phyloP scores from a whole-genome alignment of 1,140 invertebrate species.

The Drosophila auraria region DNA sequence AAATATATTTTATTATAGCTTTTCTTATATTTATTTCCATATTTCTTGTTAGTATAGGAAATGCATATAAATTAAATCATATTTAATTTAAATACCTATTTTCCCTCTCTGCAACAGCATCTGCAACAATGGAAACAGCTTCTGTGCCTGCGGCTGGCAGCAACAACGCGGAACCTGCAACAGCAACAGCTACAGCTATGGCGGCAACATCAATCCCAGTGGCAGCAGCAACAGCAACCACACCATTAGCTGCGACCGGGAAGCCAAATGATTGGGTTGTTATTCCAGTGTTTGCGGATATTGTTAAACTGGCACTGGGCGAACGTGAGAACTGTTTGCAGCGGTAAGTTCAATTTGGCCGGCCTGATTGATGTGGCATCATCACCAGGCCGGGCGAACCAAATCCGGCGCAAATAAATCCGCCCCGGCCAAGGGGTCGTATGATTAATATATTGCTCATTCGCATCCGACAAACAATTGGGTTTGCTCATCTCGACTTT shows the following conservation, averaged over 20 bases:
- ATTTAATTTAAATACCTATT: background rate
- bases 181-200: slow-evolving; percentile 8
- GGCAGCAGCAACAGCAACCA: slow-evolving; percentile 38
- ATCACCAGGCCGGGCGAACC: slow-evolving; percentile 2
- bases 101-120: background rate
- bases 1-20: too few relatives aligned
- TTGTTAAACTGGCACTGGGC: slow-evolving; percentile 83
- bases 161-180: slow-evolving; percentile 36
- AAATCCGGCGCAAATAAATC: slow-evolving; percentile 10
- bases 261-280: slow-evolving; percentile 85
- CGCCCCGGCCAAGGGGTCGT: background rate
- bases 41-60: background rate
- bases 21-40: background rate
- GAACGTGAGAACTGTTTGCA: slow-evolving; percentile 82
- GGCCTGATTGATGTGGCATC: slow-evolving; percentile 37
- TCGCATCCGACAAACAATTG: slow-evolving; percentile 16
- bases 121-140: slow-evolving; percentile 37
- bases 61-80: too few relatives aligned
- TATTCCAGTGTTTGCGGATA: slow-evolving; percentile 85
- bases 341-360: slow-evolving; percentile 64
- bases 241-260: slow-evolving; percentile 32
- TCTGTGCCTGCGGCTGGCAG: slow-evolving; percentile 32
- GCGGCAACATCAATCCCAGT: slow-evolving; percentile 16
- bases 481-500: slow-evolving; percentile 17
- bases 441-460: slow-evolving; percentile 45